Conservation (phyloP, 2,113 vertebrate species). For the Phrynosoma blainvillii region DNA sequence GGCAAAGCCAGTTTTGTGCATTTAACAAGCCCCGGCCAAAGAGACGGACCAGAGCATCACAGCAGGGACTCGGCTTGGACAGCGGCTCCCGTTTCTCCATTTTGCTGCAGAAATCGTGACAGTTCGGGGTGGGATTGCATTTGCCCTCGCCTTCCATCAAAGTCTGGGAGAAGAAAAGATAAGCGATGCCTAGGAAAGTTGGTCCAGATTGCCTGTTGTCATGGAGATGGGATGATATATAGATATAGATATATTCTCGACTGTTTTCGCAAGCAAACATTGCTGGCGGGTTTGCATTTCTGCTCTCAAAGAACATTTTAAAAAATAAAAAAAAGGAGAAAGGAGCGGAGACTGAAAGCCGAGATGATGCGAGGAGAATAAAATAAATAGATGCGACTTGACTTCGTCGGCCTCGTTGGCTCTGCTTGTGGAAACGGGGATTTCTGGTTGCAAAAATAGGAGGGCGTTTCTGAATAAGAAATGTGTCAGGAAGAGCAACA, state of each 20-base stretch:
- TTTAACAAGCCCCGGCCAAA: neutral
- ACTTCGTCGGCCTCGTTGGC: neutral
- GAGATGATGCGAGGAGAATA: neutral
- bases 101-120: neutral
- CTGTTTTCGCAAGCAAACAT: neutral
- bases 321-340: too few species aligned
- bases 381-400: neutral
- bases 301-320: neutral
- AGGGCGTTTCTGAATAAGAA: neutral
- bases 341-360: neutral
- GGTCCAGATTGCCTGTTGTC: neutral
- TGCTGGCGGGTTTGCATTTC: neutral
- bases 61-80: neutral
- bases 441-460: neutral
- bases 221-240: neutral
- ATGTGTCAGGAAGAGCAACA: neutral
- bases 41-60: neutral
- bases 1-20: neutral
- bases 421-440: neutral
- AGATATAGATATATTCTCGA: neutral
- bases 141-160: neutral
- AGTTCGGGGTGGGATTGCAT: neutral
- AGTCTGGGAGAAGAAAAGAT: neutral
- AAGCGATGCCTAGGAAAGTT: slow-evolving; percentile 5
- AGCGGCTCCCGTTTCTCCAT: neutral